Conservation (phyloP, 2,888 invertebrate species). For the Agonum fuliginosum region DNA sequence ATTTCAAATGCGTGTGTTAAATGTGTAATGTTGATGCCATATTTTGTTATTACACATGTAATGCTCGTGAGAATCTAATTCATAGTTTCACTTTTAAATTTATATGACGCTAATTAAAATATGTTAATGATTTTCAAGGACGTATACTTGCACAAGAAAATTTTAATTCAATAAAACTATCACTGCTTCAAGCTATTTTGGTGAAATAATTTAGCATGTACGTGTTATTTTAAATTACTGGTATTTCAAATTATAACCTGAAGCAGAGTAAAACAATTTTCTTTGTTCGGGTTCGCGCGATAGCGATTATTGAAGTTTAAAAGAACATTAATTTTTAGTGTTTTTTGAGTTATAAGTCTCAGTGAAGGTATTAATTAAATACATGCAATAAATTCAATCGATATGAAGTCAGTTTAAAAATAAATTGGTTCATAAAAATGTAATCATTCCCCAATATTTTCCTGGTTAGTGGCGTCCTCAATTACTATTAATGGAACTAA, state of each 20-base stretch:
- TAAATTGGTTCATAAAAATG: too few relatives aligned
- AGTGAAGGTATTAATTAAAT: too few relatives aligned
- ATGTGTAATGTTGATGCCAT: conserved; percentile 6
- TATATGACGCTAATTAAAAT: conserved; percentile 23
- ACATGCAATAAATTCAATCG: too few relatives aligned
- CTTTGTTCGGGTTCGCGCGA: not conserved
- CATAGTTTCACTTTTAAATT: conserved; percentile 26
- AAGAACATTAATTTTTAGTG: conserved; percentile 5
- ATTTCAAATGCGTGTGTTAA: conserved; percentile 1
- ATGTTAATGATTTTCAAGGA: conserved; percentile 36
- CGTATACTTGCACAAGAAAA: not conserved
- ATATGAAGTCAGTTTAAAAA: too few relatives aligned
- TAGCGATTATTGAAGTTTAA: not conserved
- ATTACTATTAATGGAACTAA: too few relatives aligned
- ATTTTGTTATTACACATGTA: not conserved
- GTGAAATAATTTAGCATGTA: conserved; percentile 5
- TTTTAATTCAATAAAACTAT: conserved; percentile 18
- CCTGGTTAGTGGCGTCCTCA: too few relatives aligned
- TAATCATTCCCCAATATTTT: too few relatives aligned
- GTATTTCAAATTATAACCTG: conserved; percentile 3
- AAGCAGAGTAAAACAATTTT: conserved; percentile 19
- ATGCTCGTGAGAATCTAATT: not conserved
- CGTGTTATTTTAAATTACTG: conserved; percentile 8
- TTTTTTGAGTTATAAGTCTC: too few relatives aligned
- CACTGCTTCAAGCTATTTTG: conserved; percentile 13